Percentiles rank a stretch among this genome's conserved stretches.
Evolutionary conservation across 2,888 invertebrate genomes (phyloP).

Genomic region (Pterostichus niger): DNA sequence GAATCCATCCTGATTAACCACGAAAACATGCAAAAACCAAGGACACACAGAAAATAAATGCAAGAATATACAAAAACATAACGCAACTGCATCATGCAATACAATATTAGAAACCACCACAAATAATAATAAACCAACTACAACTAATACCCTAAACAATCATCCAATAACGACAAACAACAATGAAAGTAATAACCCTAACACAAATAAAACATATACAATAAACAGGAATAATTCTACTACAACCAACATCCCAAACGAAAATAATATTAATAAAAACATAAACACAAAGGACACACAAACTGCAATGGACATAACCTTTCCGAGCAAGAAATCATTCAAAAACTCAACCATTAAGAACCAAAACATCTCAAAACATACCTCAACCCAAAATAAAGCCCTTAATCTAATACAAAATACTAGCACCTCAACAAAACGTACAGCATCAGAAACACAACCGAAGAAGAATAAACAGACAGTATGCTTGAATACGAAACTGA

Average conservation of each 20-base stretch:
- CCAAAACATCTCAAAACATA: background rate
- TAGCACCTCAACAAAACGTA: background rate
- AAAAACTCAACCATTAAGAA: background rate
- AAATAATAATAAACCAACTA: slow-evolving; percentile 17
- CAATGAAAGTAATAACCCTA: background rate
- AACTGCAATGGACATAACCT: no score
- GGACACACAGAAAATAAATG: slow-evolving; percentile 6
- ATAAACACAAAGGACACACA: no score
- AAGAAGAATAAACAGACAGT: background rate
- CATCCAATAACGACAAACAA: slow-evolving; percentile 1
- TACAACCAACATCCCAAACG: background rate
- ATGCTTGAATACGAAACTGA: background rate
- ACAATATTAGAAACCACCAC: no score
- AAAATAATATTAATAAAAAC: background rate
- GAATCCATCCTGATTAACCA: no score
- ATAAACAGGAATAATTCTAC: background rate
- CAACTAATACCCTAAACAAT: background rate
- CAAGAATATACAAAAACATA: slow-evolving; percentile 8
- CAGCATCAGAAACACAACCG: background rate
- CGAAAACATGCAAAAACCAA: slow-evolving; percentile 7
- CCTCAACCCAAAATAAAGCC: background rate
- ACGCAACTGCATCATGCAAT: background rate
- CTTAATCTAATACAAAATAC: background rate
- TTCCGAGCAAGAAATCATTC: no score
- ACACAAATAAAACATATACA: background rate